Conservation (phyloP, 2,113 vertebrate genomes). For the Dipodomys merriami region DNA sequence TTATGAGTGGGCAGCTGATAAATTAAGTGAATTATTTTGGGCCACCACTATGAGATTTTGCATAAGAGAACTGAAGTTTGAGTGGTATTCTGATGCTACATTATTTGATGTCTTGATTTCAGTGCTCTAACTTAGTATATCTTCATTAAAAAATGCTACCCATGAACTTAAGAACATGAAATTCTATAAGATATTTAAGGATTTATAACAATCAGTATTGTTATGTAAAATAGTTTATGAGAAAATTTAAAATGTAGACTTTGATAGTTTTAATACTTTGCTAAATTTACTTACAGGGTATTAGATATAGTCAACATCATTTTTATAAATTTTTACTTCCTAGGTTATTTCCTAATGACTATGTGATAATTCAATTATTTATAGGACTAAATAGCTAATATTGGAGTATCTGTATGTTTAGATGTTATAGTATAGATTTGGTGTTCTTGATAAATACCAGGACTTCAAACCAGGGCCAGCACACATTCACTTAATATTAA, state of each 20-base stretch:
- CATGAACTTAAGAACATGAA: background rate
- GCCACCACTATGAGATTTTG: background rate
- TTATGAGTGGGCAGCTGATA: background rate
- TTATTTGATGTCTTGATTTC: background rate
- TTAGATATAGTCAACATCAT: background rate
- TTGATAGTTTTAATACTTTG: background rate
- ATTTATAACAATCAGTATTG: background rate
- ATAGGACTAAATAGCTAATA: background rate
- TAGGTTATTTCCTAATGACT: background rate
- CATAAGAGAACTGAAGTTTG: background rate
- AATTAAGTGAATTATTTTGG: background rate
- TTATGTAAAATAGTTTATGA: background rate
- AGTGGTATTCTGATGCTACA: background rate
- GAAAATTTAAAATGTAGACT: background rate
- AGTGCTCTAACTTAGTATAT: background rate
- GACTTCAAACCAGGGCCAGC: background rate
- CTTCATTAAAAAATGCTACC: background rate
- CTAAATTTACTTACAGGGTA: background rate
- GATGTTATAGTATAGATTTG: background rate
- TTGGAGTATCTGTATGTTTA: background rate
- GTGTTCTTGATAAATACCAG: background rate
- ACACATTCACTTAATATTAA: background rate
- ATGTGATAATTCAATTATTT: background rate
- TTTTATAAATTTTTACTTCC: background rate
- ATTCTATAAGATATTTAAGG: background rate